Percentiles rank a stretch among this genome's conserved stretches.
phyloP scores from a whole-genome alignment of 2,113 vertebrate genomes.

The Petromus typicus region DNA sequence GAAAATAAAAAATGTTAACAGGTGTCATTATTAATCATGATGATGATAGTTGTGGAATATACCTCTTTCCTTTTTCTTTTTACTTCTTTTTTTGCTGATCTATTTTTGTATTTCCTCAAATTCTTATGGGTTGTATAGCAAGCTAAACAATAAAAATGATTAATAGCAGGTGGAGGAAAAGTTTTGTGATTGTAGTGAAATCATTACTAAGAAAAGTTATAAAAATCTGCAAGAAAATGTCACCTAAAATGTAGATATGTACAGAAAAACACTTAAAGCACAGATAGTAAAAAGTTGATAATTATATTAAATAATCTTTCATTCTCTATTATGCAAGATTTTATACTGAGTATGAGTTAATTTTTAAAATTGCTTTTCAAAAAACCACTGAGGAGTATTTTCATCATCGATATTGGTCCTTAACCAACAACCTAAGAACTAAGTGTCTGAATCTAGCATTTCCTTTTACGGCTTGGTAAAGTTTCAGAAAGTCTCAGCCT shows the following conservation, averaged over 20 bases:
- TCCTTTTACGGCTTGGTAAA: neutral
- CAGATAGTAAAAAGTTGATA: neutral
- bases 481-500: conserved; percentile 26
- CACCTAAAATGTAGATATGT: neutral
- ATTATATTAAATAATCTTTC: neutral
- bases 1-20: neutral
- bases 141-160: neutral
- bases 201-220: neutral
- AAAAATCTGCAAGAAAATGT: neutral
- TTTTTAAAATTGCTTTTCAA: neutral
- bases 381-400: neutral
- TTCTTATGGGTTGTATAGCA: neutral
- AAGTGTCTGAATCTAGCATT: neutral
- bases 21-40: neutral
- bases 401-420: conserved; percentile 43
- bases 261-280: conserved; percentile 23
- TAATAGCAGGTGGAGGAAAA: neutral
- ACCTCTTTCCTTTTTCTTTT: neutral
- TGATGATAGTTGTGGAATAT: neutral
- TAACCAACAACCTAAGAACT: conserved; percentile 24
- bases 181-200: neutral
- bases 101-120: conserved; percentile 21
- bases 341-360: neutral
- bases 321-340: neutral
- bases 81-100: neutral